Evolutionary conservation across 2,113 vertebrate genomes (phyloP), one percentile per base, ranked within the genome.

Genomic region (Gopherus evgoodei): DNA sequence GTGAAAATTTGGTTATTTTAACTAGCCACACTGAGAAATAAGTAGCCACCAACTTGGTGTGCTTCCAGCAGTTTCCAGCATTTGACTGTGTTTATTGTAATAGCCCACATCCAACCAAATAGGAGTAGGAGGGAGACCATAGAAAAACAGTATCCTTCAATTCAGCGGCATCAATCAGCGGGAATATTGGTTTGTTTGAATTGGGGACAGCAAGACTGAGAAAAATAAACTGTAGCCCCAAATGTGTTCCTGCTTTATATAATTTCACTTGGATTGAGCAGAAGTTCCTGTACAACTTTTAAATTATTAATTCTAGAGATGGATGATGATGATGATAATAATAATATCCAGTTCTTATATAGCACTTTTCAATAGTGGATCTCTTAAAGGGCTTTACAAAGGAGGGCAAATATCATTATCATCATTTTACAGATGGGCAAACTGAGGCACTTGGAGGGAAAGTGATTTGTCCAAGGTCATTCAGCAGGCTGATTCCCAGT

Each of bases 151-250:
- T 93, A 86, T 31, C 90, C 90, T 81, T 76, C 42, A 0, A 24
- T 52, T 95, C n/a, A 94, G 14, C 3, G 91, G 90, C 29, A 0
- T 13, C 90, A 95, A n/a, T 4, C 95, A 62, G 87, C 94, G 90
- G 14, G 80, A 91, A 96, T 25, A 83, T 6, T 92, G 94, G 91
- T 94, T 96, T 93, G 93, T 96, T 97, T 97, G 93, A 86, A 35
- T 87, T 87, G 16, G 54, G 93, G 93, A 95, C 94, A 85, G 87
- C 76, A 95, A 86, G 86, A 85, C 72, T 86, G 91, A 96, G 95
- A 92, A 93, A 97, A 97, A 97, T 92, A 96, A 96, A 95, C 94
- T 95, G 85, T 59, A 95, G 94, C 90, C 93, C 95, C 6, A 96
- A 95, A 38, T 90, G 91, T 93, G 95, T 95, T 97, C 91, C 90